Evolutionary conservation across 2,888 invertebrate genomes (phyloP), one percentile per base, ranked within the genome.

Genomic region (Caenorhabditis sp.): DNA sequence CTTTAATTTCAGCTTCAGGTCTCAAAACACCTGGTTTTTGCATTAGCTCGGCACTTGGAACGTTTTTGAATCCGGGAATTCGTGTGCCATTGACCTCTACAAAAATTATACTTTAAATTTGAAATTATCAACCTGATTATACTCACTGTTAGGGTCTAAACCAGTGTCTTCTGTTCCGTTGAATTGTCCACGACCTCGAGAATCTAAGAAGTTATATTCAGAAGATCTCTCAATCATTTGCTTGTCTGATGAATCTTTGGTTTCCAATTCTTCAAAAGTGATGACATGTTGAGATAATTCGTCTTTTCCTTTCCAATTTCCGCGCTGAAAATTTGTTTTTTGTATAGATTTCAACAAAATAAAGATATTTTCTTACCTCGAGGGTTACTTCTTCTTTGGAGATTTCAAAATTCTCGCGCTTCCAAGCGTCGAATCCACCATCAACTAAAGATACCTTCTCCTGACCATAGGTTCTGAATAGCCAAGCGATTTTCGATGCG

Each of bases 381-480:
- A 43, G 43, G 2, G 14, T 43, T 17, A 60, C 26, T 54, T 72
- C 71, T 21, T 78, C 78, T 10, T 60, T 66, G 0, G 78, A 77
- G 0, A 82, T 65, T 38, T 79, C 79, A 50, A 66, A 71, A 0
- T 78, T 77, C 21, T 65, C 50, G 20, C 67, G 59, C 26, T 70
- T 65, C 84, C 84, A 85, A 1, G 64, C 72, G 8, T 74, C 79
- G 31, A 85, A 80, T 53, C 85, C 85, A 5, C 85, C 85, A 59
- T 85, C 77, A 1, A 85, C 67, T 1, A 85, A 27, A 0, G 83
- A 83, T 36, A 85, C 60, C 20, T 85, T 82, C 10, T 81, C 79
- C 57, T 84, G 84, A 1, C 85, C 85, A 59, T 85, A 85, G 17
- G 76, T 70, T 78, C 83, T 83, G 75, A 85, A 83, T 25, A 85